Base-by-base conservation (phyloP, 2,888 invertebrate genomes). In the Clunio marinus region DNA sequence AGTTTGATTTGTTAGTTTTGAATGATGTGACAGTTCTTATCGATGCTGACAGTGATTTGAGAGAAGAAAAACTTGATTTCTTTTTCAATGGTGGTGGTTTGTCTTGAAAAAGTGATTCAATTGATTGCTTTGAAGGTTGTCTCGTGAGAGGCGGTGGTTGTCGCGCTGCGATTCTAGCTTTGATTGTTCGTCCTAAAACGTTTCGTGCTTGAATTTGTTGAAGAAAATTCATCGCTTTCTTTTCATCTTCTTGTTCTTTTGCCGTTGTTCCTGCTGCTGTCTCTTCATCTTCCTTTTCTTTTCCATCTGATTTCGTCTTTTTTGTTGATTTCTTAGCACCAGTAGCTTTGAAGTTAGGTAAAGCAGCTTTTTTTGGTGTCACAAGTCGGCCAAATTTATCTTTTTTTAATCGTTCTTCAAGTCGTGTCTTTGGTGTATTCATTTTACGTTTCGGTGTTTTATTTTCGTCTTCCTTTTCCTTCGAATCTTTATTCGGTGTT, bases 401-500 rank as follows among this genome's bases (percentile, higher is more conserved):
- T 45, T 63, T 63, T 15, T 63, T 63, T 10, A 63, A 37, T 27
- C 63, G 15, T 13, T 63, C 63, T 25, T 63, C 45, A 3, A 63
- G 46, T 17, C 28, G 37, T 10, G 27, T 22, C 27, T 37, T 63
- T 10, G 63, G 63, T 8, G 63, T 63, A 13, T 63, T 37, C 20
- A n/a, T 7, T 4, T 24, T 20, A 15, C 24, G 25, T 35, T 32
- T 60, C 4, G 63, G 63, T 10, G 66, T 22, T 24, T 58, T 27
- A 2, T n/a, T 17, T 2, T 27, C 15, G 24, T n/a, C 28, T 24
- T 58, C 17, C n/a, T 27, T 59, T 4, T 32, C 15, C n/a, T 32
- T 66, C 8, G 70, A 68, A 22, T 79, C 79, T 70, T 77, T 78
- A 68, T 79, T 79, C 1, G 79, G 79, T 0, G 79, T 79, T 1